Conservation (phyloP, 2,113 vertebrate species). For the Crotalus horridus region DNA sequence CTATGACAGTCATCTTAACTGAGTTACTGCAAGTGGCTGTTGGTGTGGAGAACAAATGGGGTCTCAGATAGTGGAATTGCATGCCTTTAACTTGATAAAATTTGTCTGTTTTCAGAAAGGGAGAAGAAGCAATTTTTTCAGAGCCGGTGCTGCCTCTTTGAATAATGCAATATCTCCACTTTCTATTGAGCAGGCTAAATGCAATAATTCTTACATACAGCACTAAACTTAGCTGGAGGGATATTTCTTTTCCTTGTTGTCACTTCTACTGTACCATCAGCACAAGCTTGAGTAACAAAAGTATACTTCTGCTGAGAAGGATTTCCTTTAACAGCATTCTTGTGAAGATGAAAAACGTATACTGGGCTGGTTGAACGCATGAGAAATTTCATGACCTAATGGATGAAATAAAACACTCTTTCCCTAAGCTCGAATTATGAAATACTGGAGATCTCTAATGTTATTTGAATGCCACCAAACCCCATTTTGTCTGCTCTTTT, state of each 20-base stretch:
- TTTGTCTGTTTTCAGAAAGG: conserved; percentile 3
- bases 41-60: conserved; percentile 8
- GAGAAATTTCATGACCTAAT: background rate
- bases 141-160: background rate
- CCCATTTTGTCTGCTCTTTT: background rate
- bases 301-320: background rate
- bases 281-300: conserved; percentile 11
- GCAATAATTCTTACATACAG: conserved; percentile 30
- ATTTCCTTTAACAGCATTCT: conserved; percentile 27
- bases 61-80: background rate
- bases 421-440: background rate
- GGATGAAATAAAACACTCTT: background rate
- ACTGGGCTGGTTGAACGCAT: background rate
- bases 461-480: background rate
- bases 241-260: conserved; percentile 6
- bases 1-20: conserved; percentile 15
- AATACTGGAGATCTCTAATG: background rate
- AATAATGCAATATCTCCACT: background rate
- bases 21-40: conserved; percentile 1
- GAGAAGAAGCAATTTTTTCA: conserved; percentile 1
- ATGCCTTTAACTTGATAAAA: conserved; percentile 32
- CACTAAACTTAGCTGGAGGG: background rate
- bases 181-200: conserved; percentile 20
- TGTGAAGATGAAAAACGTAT: background rate
- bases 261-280: background rate